Evolutionary conservation across 2,113 vertebrate species (phyloP).

Genomic region (Erythrolamprus reginae): DNA sequence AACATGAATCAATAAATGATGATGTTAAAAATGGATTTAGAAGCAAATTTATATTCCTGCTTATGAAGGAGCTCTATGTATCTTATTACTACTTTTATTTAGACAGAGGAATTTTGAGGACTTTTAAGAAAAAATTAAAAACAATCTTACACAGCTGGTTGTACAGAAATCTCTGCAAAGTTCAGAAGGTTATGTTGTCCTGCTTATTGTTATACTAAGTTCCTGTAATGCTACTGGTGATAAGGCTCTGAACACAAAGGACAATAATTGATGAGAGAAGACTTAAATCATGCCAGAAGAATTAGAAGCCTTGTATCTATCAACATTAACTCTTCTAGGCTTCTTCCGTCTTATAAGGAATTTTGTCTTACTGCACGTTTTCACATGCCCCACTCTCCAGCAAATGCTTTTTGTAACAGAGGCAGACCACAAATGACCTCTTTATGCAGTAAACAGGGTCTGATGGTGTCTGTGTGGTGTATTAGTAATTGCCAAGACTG

Average conservation of each 20-base stretch:
- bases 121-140: slow-evolving; percentile 36
- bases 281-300: slow-evolving; percentile 74
- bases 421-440: slow-evolving; percentile 83
- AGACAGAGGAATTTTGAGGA: neutral
- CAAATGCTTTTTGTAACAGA: slow-evolving; percentile 68
- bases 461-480: slow-evolving; percentile 89
- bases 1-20: slow-evolving; percentile 1
- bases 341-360: slow-evolving; percentile 69
- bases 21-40: slow-evolving; percentile 16
- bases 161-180: slow-evolving; percentile 82
- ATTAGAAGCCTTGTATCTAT: slow-evolving; percentile 74
- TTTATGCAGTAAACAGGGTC: slow-evolving; percentile 89
- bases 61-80: neutral
- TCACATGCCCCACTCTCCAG: neutral
- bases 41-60: neutral
- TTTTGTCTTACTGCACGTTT: slow-evolving; percentile 66
- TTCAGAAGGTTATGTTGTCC: slow-evolving; percentile 76
- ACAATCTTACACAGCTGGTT: slow-evolving; percentile 74
- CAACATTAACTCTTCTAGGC: slow-evolving; percentile 66
- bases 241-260: slow-evolving; percentile 88
- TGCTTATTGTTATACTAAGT: slow-evolving; percentile 85
- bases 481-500: slow-evolving; percentile 88
- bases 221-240: slow-evolving; percentile 89
- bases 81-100: neutral
- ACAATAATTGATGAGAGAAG: slow-evolving; percentile 82